Evolutionary conservation across 2,797 vertebrate genomes (phyloP).

Genomic region (Arrhamphus sclerolepis): DNA sequence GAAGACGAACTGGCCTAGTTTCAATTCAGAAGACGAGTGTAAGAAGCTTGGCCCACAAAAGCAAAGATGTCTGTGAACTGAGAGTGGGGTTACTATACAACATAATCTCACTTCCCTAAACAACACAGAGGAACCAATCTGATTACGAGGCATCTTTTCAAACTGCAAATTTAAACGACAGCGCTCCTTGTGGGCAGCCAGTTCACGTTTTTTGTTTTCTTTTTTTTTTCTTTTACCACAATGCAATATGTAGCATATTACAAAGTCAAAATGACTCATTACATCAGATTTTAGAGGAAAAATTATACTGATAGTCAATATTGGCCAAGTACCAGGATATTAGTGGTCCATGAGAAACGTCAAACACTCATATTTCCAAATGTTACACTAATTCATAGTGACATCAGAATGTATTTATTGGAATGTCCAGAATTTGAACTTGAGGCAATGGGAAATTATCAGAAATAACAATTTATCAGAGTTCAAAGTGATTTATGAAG

Average conservation of each 20-base stretch:
- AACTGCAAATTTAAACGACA: constrained; percentile 7
- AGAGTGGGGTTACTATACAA: constrained; percentile 48
- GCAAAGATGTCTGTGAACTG: constrained; percentile 66
- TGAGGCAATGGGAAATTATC: not conserved
- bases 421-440: not conserved
- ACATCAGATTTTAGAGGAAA: not conserved
- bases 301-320: not conserved
- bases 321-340: not conserved
- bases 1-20: constrained; percentile 91
- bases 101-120: constrained; percentile 54
- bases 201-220: not conserved
- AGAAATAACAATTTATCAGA: not conserved
- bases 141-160: constrained; percentile 48
- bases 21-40: constrained; percentile 82
- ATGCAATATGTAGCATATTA: no score
- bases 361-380: no score
- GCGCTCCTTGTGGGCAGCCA: not conserved
- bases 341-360: no score
- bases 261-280: not conserved
- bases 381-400: no score
- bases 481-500: constrained; percentile 14
- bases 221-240: not conserved
- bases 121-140: constrained; percentile 55
- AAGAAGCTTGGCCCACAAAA: constrained; percentile 55
- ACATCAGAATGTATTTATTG: not conserved